A percentile compares a stretch with the other conserved stretches of the same genome.
These are phyloP conservation scores for Girardia tigrina DNA, from an alignment of 2,888 invertebrate genomes.

Conservation along the genomic window DNA sequence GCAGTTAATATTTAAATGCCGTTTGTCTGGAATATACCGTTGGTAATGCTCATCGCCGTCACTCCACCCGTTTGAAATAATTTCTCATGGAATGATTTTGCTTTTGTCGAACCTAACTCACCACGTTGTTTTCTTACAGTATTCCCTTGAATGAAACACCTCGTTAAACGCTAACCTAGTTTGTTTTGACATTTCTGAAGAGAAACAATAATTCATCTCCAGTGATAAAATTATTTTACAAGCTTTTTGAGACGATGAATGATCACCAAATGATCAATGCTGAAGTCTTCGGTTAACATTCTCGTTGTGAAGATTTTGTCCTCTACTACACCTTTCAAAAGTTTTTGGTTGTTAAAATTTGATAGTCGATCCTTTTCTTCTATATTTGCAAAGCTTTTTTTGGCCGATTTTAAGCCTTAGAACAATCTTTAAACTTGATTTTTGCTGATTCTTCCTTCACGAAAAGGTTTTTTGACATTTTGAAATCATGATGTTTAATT, in stretches of 20 bases:
- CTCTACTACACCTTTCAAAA: neutral
- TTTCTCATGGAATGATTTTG: neutral
- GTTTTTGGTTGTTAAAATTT: neutral
- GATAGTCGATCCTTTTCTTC: neutral
- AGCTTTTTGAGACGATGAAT: neutral
- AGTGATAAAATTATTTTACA: neutral
- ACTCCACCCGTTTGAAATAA: neutral
- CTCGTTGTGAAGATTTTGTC: neutral
- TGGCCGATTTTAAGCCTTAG: too few species aligned
- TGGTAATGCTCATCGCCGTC: neutral
- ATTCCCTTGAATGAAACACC: neutral
- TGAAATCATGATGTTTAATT: too few species aligned
- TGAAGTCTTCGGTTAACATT: neutral
- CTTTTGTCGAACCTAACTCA: neutral
- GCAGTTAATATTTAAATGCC: neutral
- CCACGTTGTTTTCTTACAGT: neutral
- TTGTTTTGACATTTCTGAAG: neutral
- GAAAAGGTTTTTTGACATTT: too few species aligned
- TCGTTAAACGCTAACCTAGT: neutral
- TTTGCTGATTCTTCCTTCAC: too few species aligned
- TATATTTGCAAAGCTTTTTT: too few species aligned
- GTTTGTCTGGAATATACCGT: neutral
- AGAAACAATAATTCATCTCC: neutral
- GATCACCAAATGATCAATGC: too few species aligned
- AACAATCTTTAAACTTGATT: too few species aligned